Percentiles rank a stretch among this genome's conserved stretches.
Conservation (phyloP, 1,140 invertebrate species). For the Tyrophagus putrescentiae region DNA sequence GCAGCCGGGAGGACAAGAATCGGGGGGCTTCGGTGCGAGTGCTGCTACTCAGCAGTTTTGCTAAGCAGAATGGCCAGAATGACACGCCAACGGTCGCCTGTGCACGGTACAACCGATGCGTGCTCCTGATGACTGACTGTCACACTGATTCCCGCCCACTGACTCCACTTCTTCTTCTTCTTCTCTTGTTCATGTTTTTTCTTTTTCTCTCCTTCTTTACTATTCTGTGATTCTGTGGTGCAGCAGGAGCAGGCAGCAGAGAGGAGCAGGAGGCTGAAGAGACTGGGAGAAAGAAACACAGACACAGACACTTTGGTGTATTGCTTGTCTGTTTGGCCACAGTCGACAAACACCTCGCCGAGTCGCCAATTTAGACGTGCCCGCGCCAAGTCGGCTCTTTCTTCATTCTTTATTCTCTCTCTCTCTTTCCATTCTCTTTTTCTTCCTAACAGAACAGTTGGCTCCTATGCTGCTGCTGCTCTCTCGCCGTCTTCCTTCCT, state of each 20-base stretch:
- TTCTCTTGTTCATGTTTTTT: no score
- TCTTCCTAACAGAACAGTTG: no score
- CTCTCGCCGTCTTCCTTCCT: slow-evolving; percentile 4
- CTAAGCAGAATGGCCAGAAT: no score
- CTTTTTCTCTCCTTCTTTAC: no score
- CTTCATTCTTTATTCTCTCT: background rate
- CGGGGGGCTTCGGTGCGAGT: background rate
- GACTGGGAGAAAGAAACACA: background rate
- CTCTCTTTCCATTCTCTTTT: background rate
- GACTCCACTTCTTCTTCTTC: background rate
- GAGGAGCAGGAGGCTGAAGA: background rate
- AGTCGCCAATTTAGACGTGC: slow-evolving; percentile 8
- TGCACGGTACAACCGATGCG: background rate
- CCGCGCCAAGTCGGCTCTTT: background rate
- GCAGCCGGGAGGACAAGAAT: no score
- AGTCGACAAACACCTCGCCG: slow-evolving; percentile 12
- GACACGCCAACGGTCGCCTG: no score
- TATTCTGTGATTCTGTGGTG: slow-evolving; percentile 2
- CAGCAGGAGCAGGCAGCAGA: background rate
- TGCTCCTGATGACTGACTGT: background rate
- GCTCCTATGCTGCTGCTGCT: background rate
- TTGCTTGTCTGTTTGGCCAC: slow-evolving; percentile 4
- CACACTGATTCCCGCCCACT: background rate
- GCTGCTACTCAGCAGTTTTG: no score
- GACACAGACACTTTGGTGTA: background rate